These are phyloP conservation scores for Hemicrepidius hirtus DNA, from an alignment of 2,888 invertebrate genomes.

Conservation along the genomic window DNA sequence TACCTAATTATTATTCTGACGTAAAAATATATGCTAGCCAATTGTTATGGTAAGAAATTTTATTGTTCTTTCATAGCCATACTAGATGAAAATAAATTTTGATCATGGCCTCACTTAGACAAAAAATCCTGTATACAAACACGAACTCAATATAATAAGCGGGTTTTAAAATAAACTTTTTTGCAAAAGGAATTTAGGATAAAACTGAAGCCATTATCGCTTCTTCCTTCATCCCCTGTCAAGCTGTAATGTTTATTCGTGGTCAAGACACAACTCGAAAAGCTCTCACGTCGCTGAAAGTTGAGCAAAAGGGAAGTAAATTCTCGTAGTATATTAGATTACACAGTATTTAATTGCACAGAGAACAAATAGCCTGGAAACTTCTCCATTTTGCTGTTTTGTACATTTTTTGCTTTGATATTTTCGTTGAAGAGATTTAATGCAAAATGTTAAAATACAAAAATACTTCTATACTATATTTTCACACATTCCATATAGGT, in stretches of 20 bases:
- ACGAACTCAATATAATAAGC: too few species aligned
- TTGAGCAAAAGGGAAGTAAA: conserved; percentile 16
- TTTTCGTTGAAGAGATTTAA: too few species aligned
- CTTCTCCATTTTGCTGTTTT: not conserved
- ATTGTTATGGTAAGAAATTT: too few species aligned
- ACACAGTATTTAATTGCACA: conserved; percentile 18
- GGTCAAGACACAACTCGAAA: conserved; percentile 1
- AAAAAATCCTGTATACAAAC: too few species aligned
- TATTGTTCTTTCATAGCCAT: too few species aligned
- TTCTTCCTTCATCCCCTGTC: not conserved
- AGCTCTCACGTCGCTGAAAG: conserved; percentile 11
- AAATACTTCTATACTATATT: too few species aligned
- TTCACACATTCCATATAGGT: too few species aligned
- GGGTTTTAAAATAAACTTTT: not conserved
- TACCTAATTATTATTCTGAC: too few species aligned
- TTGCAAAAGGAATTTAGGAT: not conserved
- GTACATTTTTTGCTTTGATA: not conserved
- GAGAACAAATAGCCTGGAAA: conserved; percentile 11
- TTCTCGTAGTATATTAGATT: conserved; percentile 17
- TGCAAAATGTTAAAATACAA: too few species aligned
- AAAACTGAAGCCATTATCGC: conserved; percentile 7
- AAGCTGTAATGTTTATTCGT: conserved; percentile 24
- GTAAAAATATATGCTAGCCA: too few species aligned
- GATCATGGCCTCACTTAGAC: too few species aligned
- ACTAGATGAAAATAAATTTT: too few species aligned